Percentiles rank a stretch among this genome's conserved stretches.
phyloP scores from a whole-genome alignment of 2,797 vertebrate genomes.

The Lagorchestes hirsutus region DNA sequence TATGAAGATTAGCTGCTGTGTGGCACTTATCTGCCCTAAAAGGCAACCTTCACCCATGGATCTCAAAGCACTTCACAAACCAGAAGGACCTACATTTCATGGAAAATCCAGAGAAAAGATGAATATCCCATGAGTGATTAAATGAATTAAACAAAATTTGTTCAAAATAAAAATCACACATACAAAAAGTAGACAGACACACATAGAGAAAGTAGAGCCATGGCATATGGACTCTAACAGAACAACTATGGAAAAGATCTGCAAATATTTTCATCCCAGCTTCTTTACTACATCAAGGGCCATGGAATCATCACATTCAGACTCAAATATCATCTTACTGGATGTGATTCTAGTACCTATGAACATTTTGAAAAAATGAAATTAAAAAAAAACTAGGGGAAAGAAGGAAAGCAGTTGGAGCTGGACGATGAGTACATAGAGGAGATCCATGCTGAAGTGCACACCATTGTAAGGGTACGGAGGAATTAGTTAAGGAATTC shows the following conservation, averaged over 20 bases:
- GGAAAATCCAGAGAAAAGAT: constrained; percentile 32
- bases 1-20: constrained; percentile 71
- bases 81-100: not conserved
- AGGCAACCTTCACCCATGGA: constrained; percentile 54
- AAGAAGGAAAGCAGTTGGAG: not conserved
- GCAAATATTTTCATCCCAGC: not conserved
- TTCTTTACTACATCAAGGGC: not conserved
- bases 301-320: not conserved
- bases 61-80: constrained; percentile 71
- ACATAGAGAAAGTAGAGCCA: not conserved
- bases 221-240: not conserved
- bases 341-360: not conserved
- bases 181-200: not conserved
- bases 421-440: not conserved
- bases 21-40: constrained; percentile 69
- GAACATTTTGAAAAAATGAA: not conserved
- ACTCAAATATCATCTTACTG: not conserved
- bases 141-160: not conserved
- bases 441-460: not conserved
- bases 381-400: not conserved
- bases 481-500: not conserved
- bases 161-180: not conserved
- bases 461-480: not conserved
- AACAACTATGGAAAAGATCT: not conserved
- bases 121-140: not conserved